phyloP scores from a whole-genome alignment of 2,888 invertebrate genomes.

The Physocephala rufipes region DNA sequence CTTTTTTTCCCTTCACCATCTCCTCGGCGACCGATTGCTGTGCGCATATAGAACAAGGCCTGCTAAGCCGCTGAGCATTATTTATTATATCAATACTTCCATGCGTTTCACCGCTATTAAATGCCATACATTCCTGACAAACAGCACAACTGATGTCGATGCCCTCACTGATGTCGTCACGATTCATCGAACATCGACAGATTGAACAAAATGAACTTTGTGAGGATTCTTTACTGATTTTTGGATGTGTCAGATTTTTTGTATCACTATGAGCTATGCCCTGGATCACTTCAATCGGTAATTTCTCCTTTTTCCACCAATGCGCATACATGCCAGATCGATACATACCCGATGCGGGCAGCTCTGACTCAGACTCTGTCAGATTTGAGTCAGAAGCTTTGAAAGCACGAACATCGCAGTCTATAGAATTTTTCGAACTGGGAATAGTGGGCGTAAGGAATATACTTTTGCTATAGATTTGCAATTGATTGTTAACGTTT shows the following conservation, averaged over 20 bases:
- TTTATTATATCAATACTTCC: conserved; percentile 53
- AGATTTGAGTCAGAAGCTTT: conserved; percentile 18
- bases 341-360: conserved; percentile 67
- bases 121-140: conserved; percentile 56
- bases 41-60: conserved; percentile 55
- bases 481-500: conserved; percentile 47
- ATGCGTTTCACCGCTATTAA: conserved; percentile 48
- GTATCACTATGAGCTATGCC: conserved; percentile 66
- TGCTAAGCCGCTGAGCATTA: conserved; percentile 44
- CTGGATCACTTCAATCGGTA: conserved; percentile 74
- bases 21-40: neutral
- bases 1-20: neutral
- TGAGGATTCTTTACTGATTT: conserved; percentile 66
- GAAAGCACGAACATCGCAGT: conserved; percentile 21
- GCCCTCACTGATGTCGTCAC: conserved; percentile 59
- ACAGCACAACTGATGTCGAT: conserved; percentile 57
- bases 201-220: conserved; percentile 55
- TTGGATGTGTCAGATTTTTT: conserved; percentile 67
- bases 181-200: conserved; percentile 54
- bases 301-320: conserved; percentile 91
- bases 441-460: conserved; percentile 50
- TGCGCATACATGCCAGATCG: conserved; percentile 88
- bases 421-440: conserved; percentile 37
- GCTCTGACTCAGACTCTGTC: neutral
- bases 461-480: conserved; percentile 62